Evolutionary conservation across 2,113 vertebrate genomes (phyloP).

Genomic region (Columbina picui): DNA sequence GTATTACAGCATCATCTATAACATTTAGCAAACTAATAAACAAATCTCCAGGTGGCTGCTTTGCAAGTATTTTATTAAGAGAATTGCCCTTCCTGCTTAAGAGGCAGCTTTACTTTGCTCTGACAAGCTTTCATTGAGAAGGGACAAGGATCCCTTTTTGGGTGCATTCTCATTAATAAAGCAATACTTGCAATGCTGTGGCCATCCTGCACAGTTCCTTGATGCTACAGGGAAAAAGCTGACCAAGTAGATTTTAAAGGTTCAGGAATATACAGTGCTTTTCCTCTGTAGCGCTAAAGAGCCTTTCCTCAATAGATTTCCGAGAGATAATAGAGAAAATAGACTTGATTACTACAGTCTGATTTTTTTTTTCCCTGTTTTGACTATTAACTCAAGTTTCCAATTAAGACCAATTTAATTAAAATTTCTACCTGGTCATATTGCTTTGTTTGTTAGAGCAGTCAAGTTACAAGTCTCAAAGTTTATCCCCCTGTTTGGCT

Average conservation of each 20-base stretch:
- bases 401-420: background rate
- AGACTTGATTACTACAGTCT: background rate
- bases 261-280: background rate
- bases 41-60: constrained; percentile 16
- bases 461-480: background rate
- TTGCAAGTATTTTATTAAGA: constrained; percentile 9
- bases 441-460: background rate
- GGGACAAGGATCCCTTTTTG: constrained; percentile 35
- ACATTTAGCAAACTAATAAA: background rate
- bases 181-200: background rate
- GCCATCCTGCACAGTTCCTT: background rate
- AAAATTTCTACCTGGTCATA: background rate
- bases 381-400: background rate
- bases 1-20: background rate
- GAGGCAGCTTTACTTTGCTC: constrained; percentile 17
- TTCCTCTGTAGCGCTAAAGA: background rate
- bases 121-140: constrained; percentile 28
- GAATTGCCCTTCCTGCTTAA: constrained; percentile 3
- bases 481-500: background rate
- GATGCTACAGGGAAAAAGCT: background rate
- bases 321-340: background rate
- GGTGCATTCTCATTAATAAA: constrained; percentile 10
- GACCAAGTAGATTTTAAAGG: background rate
- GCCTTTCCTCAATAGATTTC: background rate
- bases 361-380: background rate